Evolutionary conservation across 92 coral and sea anemone species (phyloP).

Genomic region (Micromussa lordhowensis): DNA sequence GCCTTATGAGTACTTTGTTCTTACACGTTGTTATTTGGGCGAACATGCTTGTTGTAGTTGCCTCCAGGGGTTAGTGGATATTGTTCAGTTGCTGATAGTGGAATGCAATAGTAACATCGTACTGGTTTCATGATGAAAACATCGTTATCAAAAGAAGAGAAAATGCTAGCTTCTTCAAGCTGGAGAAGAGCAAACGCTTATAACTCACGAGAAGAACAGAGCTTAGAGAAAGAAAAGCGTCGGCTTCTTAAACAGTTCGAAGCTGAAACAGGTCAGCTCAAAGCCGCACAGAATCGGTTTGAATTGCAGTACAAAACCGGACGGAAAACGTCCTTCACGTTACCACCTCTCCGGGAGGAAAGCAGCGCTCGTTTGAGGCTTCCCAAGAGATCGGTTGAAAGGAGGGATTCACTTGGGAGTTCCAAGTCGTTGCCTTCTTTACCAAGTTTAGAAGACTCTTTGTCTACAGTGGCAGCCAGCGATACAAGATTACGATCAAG

Average conservation of each 20-base stretch:
- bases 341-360: slow-evolving; percentile 19
- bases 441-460: slow-evolving; percentile 14
- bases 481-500: neutral
- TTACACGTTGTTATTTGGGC: neutral
- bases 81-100: neutral
- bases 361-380: neutral
- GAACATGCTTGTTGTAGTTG: neutral
- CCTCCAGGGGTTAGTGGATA: neutral
- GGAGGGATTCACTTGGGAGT: neutral
- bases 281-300: slow-evolving; percentile 48
- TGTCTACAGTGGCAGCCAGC: neutral
- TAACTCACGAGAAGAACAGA: slow-evolving; percentile 15
- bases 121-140: neutral
- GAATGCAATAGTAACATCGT: no score
- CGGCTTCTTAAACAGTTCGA: slow-evolving; percentile 20
- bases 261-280: slow-evolving; percentile 19
- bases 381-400: neutral
- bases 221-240: slow-evolving; percentile 19
- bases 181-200: slow-evolving; percentile 14
- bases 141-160: slow-evolving; percentile 8
- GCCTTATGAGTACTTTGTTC: slow-evolving; percentile 16
- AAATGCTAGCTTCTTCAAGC: slow-evolving; percentile 11
- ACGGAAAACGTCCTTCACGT: neutral
- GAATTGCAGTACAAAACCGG: slow-evolving; percentile 24
- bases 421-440: slow-evolving; percentile 23